Base-by-base conservation (phyloP, 2,113 vertebrate genomes). In the Antennarius striatus region DNA sequence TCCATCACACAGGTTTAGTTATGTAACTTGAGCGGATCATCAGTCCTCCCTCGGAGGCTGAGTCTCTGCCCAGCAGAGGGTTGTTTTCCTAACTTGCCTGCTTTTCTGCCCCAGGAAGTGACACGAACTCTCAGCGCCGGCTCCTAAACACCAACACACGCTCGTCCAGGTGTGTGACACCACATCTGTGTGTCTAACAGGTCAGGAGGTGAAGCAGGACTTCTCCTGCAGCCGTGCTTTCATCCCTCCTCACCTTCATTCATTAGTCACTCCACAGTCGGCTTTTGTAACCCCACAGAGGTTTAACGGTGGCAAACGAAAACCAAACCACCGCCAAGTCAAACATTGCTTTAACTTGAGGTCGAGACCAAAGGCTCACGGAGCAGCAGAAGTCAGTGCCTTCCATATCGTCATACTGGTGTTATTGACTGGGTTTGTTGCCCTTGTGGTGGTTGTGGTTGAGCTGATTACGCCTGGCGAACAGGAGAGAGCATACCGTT, bases 301-400 rank as follows among this genome's bases (percentile, higher is more conserved):
- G 39, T 62, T 71, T n/a, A 39, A 48, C n/a, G 50, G 56, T 28
- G 36, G 52, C 12, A 8, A 74, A 53, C 3, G 0, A 55, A 58
- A 13, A 46, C 48, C 63, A 49, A 49, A 56, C n/a, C 61, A 4
- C 7, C 1, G 57, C 66, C 71, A 72, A 75, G 55, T 52, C 67
- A 78, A 87, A 82, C 60, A 67, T 28, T 52, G 68, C 47, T 56
- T 64, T 17, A 29, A 72, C 16, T 80, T 62, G n/a, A 54, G 69
- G 50, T 30, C 62, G 14, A 62, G 68, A 63, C 58, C 47, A 30
- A 65, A 68, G 10, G 29, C 50, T 63, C 28, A 46, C 29, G 55
- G 55, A 68, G 67, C 17, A 71, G 29, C 30, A 42, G 5, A 68
- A 72, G 52, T 40, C 32, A 5, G 58, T 12, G 17, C 11, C 68